Base-by-base conservation (phyloP, 2,797 vertebrate genomes). In the Chelmon rostratus region DNA sequence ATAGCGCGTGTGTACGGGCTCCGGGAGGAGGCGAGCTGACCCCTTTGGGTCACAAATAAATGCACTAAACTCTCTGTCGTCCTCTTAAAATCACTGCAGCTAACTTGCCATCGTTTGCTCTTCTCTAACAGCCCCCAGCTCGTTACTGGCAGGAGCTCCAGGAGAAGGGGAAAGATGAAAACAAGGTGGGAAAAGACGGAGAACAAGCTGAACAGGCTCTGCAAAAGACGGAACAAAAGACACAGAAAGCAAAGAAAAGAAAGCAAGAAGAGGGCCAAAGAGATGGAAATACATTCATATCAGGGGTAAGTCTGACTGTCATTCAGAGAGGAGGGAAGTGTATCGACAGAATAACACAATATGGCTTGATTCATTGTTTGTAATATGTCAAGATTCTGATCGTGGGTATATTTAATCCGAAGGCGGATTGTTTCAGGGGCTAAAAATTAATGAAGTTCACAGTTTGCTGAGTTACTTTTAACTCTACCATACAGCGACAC, bases 141-240 rank as follows among this genome's bases (percentile, higher is more conserved):
- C 94, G 95, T 11, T 96, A 96, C 83, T 96, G 95, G 95, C 68
- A 93, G 25, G 70, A 71, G 9, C 4, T 49, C 15, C 33, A 44
- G 25, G 18, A 84, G 35, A 44, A 75, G 37, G 46, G 3, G 16
- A 79, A 78, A 47, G 23, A 70, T 66, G 71, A 44, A 72, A 79
- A 46, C 47, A 66, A 69, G 49, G 67, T 9, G 18, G 79, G n/a
- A 44, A 67, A 76, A 18, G 59, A 76, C 0, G 83, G 40, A 69
- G 69, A 72, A 31, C n/a, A 79, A 33, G 47, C 31, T 2, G 16
- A 37, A 19, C 8, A 50, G 38, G 0, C 23, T 62, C 3, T 0
- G 13, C 44, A 53, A 37, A 56, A n/a, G 38, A 18, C 33, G 19
- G 4, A 77, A 19, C 35, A 47, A 23, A 54, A 73, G n/a, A 16